Percentiles rank a stretch among this genome's conserved stretches.
phyloP scores from a whole-genome alignment of 1,140 invertebrate genomes.

The Brachystomella parvula region DNA sequence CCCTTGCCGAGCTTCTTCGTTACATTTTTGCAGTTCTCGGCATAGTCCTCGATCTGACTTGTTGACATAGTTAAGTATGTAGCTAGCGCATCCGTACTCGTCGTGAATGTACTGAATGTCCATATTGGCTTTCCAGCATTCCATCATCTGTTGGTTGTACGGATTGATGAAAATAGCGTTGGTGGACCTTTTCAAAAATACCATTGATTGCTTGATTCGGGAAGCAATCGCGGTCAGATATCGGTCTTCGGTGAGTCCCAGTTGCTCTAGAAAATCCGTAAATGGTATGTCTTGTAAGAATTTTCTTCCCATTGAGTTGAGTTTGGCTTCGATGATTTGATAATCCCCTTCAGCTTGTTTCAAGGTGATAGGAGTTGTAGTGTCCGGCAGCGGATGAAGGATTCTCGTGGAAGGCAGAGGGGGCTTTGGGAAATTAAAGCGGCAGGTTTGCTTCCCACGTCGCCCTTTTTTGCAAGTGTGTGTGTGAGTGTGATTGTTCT shows the following conservation, averaged over 20 bases:
- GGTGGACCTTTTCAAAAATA: background rate
- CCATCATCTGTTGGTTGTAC: slow-evolving; percentile 1
- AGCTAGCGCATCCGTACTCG: background rate
- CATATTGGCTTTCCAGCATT: background rate
- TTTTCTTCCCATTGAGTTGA: background rate
- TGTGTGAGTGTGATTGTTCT: background rate
- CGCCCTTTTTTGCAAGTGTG: background rate
- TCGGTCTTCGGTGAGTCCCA: background rate
- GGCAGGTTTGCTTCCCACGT: background rate
- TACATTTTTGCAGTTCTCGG: background rate
- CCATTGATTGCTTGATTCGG: background rate
- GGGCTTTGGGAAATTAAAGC: background rate
- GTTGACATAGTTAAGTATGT: background rate
- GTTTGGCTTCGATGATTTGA: background rate
- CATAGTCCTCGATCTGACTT: background rate
- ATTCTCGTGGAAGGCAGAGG: background rate
- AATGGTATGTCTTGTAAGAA: background rate
- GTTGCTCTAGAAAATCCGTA: background rate
- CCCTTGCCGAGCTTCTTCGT: background rate
- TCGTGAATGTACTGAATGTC: slow-evolving; percentile 6
- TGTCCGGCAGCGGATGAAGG: background rate
- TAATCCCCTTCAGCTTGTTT: background rate
- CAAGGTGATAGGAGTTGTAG: too few species aligned
- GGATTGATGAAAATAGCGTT: background rate
- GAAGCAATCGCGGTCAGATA: background rate